A percentile compares a stretch with the other conserved stretches of the same genome.
phyloP scores from a whole-genome alignment of 2,113 vertebrate species.

The Myotis lucifugus region DNA sequence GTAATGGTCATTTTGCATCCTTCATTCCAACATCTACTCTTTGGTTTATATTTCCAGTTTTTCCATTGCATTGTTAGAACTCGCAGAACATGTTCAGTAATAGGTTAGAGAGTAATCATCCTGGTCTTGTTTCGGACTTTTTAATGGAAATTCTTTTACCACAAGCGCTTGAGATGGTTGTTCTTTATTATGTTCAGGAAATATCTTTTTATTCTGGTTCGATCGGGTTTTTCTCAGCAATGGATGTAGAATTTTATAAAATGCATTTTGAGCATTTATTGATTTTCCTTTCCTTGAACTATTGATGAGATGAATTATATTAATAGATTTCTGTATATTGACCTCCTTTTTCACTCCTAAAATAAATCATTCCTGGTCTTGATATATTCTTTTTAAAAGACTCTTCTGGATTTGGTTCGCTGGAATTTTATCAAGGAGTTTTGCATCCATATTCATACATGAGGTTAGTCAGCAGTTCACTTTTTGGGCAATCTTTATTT shows the following conservation, averaged over 20 bases:
- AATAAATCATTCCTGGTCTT: constrained; percentile 30
- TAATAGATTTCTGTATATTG: constrained; percentile 37
- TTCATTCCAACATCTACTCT: not conserved
- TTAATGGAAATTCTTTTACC: constrained; percentile 51
- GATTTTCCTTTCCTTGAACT: constrained; percentile 33
- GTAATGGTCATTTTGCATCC: constrained; percentile 3
- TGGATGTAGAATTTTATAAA: constrained; percentile 59
- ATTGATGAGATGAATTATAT: constrained; percentile 46
- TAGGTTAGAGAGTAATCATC: constrained; percentile 13
- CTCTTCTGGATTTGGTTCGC: constrained; percentile 10
- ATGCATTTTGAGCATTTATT: constrained; percentile 16
- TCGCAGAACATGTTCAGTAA: constrained; percentile 43
- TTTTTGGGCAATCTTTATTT: not conserved
- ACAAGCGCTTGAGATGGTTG: constrained; percentile 43
- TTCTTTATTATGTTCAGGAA: constrained; percentile 37
- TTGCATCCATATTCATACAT: not conserved
- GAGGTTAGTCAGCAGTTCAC: not conserved
- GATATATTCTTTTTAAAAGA: constrained; percentile 5
- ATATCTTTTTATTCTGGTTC: constrained; percentile 44
- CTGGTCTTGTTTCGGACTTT: constrained; percentile 49
- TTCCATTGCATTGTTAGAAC: not conserved
- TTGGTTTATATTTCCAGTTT: constrained; percentile 21
- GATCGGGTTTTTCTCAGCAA: constrained; percentile 52
- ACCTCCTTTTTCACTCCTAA: not conserved
- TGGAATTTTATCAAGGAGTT: not conserved